A percentile compares a stretch with the other conserved stretches of the same genome.
phyloP scores from a whole-genome alignment of 2,888 invertebrate species.

The Plemyria rubiginata region DNA sequence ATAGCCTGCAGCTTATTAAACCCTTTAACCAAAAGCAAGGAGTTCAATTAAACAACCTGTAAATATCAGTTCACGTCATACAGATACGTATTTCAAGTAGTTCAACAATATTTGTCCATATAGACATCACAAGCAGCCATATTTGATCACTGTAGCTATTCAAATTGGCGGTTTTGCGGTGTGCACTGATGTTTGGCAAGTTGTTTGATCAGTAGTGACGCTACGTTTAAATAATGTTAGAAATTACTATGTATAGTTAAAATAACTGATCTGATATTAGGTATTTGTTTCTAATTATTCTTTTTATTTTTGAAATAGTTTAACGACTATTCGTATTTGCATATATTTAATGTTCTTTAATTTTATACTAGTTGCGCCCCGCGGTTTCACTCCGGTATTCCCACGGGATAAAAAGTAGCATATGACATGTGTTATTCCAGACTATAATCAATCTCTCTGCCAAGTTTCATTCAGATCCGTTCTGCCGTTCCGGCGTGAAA shows the following conservation, averaged over 20 bases:
- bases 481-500: no score
- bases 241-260: neutral
- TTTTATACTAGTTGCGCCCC: no score
- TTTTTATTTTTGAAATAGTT: no score
- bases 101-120: slow-evolving; percentile 47
- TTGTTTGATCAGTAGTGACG: slow-evolving; percentile 22
- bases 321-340: no score
- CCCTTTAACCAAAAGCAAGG: neutral
- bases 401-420: no score
- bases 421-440: no score
- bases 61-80: neutral
- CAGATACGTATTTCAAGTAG: neutral
- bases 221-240: neutral
- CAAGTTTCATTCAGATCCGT: no score
- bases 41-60: neutral
- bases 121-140: slow-evolving; percentile 44
- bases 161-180: slow-evolving; percentile 70
- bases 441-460: no score
- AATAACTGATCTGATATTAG: no score
- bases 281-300: no score
- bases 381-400: no score
- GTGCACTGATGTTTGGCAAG: slow-evolving; percentile 36
- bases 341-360: no score
- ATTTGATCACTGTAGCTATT: slow-evolving; percentile 57
- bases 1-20: neutral